Base-by-base conservation (phyloP, 2,888 invertebrate genomes). In the Rugalucina vietnamica region DNA sequence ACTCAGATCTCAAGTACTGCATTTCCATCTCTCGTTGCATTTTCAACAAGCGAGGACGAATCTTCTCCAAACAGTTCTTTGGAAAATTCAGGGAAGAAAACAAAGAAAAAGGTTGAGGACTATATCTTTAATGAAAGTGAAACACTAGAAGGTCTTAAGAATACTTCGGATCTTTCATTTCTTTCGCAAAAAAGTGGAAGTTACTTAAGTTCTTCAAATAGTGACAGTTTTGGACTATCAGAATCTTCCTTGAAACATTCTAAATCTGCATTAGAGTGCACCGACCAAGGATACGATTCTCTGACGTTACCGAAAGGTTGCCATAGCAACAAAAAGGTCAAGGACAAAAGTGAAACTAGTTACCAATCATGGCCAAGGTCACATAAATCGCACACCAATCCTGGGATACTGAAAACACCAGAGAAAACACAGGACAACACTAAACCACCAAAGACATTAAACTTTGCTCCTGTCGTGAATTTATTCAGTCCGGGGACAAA, bases 351-450 rank as follows among this genome's bases (percentile, higher is more conserved):
- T 75, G 86, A 79, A 73, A 75, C 37, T 50, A 87, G 85, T 69
- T 87, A 86, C 37, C 89, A 91, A 74, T 93, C 93, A 12, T 93
- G 93, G 93, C 93, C 93, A n/a, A 84, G 93, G 72, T 85, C 91
- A 27, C 89, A 90, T 69, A 86, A 85, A 57, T 76, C 49, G 39
- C 86, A 89, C 39, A 82, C 88, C 34, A 82, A 84, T n/a, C 81
- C 89, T 29, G 91, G 93, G 5, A 93, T 93, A 57, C 85, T 93
- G 36, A 93, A 93, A 88, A 91, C 90, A 24, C 91, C 88, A 54
- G 91, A 93, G 79, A 87, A 89, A 75, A 81, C 88, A 34, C 73
- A 85, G 34, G 85, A 82, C 82, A 81, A 75, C 36, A 71, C 85
- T 4, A 87, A 85, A 85, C 84, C 90, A 65, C 88, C 85, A 0